Evolutionary conservation across 92 coral and sea anemone genomes (phyloP), one percentile per base, ranked within the genome.

Genomic region (Palythoa grandis): DNA sequence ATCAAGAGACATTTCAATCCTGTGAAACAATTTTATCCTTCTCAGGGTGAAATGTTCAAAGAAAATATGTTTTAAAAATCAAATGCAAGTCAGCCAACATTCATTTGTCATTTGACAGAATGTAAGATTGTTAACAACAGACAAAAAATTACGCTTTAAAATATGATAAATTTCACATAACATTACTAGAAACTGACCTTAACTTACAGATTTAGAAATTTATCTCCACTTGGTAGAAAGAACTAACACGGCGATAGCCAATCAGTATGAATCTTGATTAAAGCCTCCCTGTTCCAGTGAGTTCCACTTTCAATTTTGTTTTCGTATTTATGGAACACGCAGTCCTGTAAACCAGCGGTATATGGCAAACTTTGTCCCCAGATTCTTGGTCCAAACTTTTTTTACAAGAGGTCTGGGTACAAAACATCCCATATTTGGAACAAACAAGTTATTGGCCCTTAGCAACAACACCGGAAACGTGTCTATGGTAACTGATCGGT

Each of bases 401-500:
- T 52, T 54, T 38, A 48, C 17, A 6, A 67, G 66, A 52, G 53
- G 69, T 48, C 17, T 20, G 66, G 54, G 47, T 0, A 35, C 29
- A 60, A 39, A 40, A 58, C 38, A 11, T 25, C 38, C 74, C 74
- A 80, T 65, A 43, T 80, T 57, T 56, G 82, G 70, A 77, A 19
- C 3, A 56, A 73, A 47, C 20, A 3, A 10, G 15, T 74, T 78
- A 16, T 40, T 80, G 74, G 70, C 52, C 85, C 85, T 50, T 66
- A 68, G 85, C 73, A 80, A 80, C 82, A 52, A 15, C 60, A 68
- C 24, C 19, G 63, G 86, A 70, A 86, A 88, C 91, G 95, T 94
- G 86, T 76, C 95, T 87, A 92, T 88, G 92, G 89, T 72, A 87
- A 94, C 89, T 15, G 70, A n/a, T 54, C 73, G 72, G 78, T 84